Evolutionary conservation across 2,888 invertebrate genomes (phyloP).

Genomic region (Philonicus albiceps): DNA sequence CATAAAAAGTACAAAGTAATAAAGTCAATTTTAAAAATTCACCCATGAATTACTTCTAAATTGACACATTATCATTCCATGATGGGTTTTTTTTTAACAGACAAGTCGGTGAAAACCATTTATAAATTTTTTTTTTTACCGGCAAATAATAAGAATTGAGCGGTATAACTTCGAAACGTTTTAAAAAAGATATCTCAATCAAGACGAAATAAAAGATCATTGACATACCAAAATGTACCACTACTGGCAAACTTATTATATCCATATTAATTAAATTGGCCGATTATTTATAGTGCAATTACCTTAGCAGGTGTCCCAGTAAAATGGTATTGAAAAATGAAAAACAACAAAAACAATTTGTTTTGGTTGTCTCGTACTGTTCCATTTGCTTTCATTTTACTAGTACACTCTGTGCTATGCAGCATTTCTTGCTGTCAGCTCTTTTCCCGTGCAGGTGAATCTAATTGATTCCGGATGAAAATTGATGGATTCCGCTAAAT

Average conservation of each 20-base stretch:
- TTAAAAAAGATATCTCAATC: neutral
- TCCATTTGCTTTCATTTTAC: neutral
- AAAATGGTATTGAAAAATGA: neutral
- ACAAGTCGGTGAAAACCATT: neutral
- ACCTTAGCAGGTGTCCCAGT: neutral
- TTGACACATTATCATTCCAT: neutral
- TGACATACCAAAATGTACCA: neutral
- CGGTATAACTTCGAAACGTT: neutral
- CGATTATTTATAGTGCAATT: slow-evolving; percentile 16
- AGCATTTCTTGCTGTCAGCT: neutral
- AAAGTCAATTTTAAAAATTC: neutral
- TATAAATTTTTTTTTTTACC: neutral
- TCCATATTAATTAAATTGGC: slow-evolving; percentile 10
- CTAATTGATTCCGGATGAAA: neutral
- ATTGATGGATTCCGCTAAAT: neutral
- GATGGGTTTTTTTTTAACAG: neutral
- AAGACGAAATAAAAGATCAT: neutral
- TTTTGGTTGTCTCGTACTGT: neutral
- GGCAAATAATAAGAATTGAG: neutral
- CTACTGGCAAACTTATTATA: neutral
- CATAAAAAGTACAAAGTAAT: neutral
- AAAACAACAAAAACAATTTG: neutral
- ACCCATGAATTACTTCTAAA: neutral
- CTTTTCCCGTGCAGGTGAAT: neutral
- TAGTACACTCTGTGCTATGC: neutral